Evolutionary conservation across 2,797 vertebrate species (phyloP).

Genomic region (Cryptoblepharus egeriae): DNA sequence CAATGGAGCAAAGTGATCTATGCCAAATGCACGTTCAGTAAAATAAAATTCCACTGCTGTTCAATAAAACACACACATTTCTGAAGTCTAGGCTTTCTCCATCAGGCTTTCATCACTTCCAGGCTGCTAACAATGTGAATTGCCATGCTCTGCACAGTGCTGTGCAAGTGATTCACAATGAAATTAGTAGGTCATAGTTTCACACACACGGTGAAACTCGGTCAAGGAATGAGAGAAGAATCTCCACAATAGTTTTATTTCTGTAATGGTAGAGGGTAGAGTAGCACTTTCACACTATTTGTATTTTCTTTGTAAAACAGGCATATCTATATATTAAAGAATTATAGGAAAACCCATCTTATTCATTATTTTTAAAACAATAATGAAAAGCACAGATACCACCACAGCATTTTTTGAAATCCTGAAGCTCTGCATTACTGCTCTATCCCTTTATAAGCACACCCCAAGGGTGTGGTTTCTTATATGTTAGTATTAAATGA

Average conservation of each 20-base stretch:
- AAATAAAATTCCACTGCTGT: too few relatives aligned
- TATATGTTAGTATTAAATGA: constrained; percentile 16
- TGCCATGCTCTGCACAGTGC: neutral
- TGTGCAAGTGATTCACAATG: neutral
- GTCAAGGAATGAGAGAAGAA: neutral
- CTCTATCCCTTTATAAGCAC: constrained; percentile 41
- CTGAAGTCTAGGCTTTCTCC: too few relatives aligned
- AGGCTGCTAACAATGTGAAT: neutral
- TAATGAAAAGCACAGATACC: constrained; percentile 10
- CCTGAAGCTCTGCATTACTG: constrained; percentile 14
- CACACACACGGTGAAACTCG: neutral
- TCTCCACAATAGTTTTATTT: neutral
- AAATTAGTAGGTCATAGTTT: neutral
- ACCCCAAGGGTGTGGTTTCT: constrained; percentile 64
- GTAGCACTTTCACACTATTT: neutral
- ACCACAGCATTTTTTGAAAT: neutral
- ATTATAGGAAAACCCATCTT: neutral
- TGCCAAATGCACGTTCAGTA: neutral
- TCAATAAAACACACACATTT: too few relatives aligned
- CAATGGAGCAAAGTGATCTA: neutral
- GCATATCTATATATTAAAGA: neutral
- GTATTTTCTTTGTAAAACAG: constrained; percentile 26
- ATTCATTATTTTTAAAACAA: neutral
- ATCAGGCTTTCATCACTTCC: neutral
- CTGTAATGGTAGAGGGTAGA: constrained; percentile 11